These are phyloP conservation scores for Anguilla anguilla DNA, from an alignment of 2,797 vertebrate species.

Conservation along the genomic window DNA sequence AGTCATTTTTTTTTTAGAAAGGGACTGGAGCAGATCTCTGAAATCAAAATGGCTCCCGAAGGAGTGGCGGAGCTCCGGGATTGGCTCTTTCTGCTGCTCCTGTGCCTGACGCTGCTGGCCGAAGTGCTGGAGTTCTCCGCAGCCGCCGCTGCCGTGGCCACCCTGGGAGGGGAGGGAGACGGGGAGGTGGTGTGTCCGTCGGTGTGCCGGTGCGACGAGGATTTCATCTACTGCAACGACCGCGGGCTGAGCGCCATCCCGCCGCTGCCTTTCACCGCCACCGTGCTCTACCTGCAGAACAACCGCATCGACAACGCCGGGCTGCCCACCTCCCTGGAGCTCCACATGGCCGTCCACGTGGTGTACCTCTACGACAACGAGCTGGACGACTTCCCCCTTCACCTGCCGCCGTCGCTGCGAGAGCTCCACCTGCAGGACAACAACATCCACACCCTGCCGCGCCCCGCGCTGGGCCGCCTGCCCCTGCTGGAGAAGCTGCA, in stretches of 20 bases:
- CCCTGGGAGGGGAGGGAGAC: conserved; percentile 63
- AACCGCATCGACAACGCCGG: conserved; percentile 92
- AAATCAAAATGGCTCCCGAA: conserved; percentile 73
- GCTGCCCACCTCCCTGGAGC: conserved; percentile 81
- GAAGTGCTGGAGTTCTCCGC: conserved; percentile 81
- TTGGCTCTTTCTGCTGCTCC: conserved; percentile 88
- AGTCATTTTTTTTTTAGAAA: not conserved
- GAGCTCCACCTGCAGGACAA: conserved; percentile 97
- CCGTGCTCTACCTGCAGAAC: conserved; percentile 94
- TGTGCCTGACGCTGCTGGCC: conserved; percentile 86
- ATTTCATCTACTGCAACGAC: conserved; percentile 96
- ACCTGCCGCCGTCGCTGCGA: conserved; percentile 84
- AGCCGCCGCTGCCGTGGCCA: conserved; percentile 57
- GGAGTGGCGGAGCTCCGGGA: conserved; percentile 84
- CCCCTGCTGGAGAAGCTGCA: conserved; percentile 90
- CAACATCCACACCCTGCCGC: conserved; percentile 85
- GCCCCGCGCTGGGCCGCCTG: conserved; percentile 82
- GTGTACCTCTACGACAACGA: conserved; percentile 95
- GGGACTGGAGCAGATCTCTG: not conserved
- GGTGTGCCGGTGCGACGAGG: conserved; percentile 89
- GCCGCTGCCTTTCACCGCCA: conserved; percentile 83
- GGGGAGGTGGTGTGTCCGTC: conserved; percentile 80
- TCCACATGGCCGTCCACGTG: conserved; percentile 78
- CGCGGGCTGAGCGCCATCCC: conserved; percentile 88
- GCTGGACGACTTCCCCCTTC: conserved; percentile 86